Evolutionary conservation across 2,113 vertebrate genomes (phyloP).

Genomic region (Ochotona curzoniae): DNA sequence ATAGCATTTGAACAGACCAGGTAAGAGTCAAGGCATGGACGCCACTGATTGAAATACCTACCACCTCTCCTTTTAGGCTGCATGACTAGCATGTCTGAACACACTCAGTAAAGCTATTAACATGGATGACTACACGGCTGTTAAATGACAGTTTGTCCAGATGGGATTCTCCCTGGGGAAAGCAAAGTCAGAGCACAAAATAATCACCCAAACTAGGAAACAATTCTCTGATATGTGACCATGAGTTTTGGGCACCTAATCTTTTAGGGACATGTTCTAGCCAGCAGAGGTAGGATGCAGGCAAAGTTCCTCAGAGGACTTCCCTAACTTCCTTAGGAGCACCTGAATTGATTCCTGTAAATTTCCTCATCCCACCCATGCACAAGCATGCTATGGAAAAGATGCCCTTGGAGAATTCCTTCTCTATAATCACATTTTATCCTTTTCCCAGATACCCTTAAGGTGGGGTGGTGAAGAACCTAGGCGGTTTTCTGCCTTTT

Average conservation of each 20-base stretch:
- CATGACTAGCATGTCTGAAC: conserved; percentile 1
- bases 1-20: conserved; percentile 65
- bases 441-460: not conserved
- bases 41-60: not conserved
- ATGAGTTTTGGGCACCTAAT: not conserved
- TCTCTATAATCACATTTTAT: not conserved
- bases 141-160: conserved; percentile 64
- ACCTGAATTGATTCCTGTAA: not conserved
- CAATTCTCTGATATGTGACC: not conserved
- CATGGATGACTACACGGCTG: conserved; percentile 85
- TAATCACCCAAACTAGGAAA: not conserved
- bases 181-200: conserved; percentile 56
- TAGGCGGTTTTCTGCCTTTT: too few species aligned
- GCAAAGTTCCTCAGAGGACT: not conserved
- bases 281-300: not conserved
- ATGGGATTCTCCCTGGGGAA: conserved; percentile 11
- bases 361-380: not conserved
- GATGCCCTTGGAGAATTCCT: not conserved
- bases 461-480: too few species aligned
- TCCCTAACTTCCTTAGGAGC: not conserved
- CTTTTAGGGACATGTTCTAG: not conserved
- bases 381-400: not conserved
- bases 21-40: conserved; percentile 66
- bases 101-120: conserved; percentile 87
- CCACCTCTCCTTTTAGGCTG: conserved; percentile 18